Percentiles rank a stretch among this genome's conserved stretches.
phyloP scores from a whole-genome alignment of 2,888 invertebrate genomes.

The Gnatocerus cornutus region DNA sequence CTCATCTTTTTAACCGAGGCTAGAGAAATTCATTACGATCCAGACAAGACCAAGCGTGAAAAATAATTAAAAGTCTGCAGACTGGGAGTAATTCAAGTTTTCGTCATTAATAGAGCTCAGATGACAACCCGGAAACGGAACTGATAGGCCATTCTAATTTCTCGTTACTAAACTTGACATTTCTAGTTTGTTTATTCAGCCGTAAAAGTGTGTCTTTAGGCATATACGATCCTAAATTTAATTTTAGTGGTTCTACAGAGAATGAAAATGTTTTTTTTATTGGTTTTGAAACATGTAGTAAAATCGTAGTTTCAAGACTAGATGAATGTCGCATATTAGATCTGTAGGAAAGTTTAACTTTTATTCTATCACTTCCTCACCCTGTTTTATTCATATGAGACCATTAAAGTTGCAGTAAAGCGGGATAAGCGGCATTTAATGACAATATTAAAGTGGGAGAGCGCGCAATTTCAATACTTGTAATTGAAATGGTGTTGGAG shows the following conservation, averaged over 20 bases:
- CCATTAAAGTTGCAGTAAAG: slow-evolving; percentile 12
- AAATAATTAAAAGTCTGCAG: slow-evolving; percentile 35
- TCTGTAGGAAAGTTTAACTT: slow-evolving; percentile 26
- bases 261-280: slow-evolving; percentile 27
- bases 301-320: slow-evolving; percentile 28
- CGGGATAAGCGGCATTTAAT: background rate
- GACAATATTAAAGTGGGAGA: slow-evolving; percentile 1
- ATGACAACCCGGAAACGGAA: slow-evolving; percentile 14
- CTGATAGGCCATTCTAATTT: slow-evolving; percentile 27
- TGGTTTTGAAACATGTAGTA: slow-evolving; percentile 33
- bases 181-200: slow-evolving; percentile 10
- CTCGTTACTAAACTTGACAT: too few species aligned
- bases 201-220: slow-evolving; percentile 18
- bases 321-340: slow-evolving; percentile 23
- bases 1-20: background rate
- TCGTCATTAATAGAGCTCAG: slow-evolving; percentile 22
- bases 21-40: slow-evolving; percentile 28
- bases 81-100: slow-evolving; percentile 26
- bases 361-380: slow-evolving; percentile 18
- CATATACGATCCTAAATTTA: slow-evolving; percentile 14
- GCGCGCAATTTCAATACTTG: slow-evolving; percentile 1
- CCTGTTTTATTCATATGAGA: slow-evolving; percentile 27
- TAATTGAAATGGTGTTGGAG: background rate
- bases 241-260: slow-evolving; percentile 18
- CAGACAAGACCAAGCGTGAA: slow-evolving; percentile 4